A percentile compares a stretch with the other conserved stretches of the same genome.
Conservation (phyloP, 1,140 invertebrate genomes). For the Drosophila pectinifera region DNA sequence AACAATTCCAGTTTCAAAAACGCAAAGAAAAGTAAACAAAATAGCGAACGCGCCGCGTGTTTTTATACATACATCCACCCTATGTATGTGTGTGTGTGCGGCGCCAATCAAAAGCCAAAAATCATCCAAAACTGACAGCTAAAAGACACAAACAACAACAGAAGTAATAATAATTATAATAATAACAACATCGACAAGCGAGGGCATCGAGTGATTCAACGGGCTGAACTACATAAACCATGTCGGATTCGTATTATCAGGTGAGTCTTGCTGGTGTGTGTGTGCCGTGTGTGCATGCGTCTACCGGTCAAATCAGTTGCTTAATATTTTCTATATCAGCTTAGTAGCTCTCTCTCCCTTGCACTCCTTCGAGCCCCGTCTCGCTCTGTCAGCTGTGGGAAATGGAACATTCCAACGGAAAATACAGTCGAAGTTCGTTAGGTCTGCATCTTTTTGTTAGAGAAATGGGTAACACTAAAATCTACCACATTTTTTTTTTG, state of each 20-base stretch:
- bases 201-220: constrained; percentile 69
- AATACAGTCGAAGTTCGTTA: constrained; percentile 3
- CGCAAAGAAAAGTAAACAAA: constrained; percentile 57
- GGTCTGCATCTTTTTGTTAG: not conserved
- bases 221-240: constrained; percentile 61
- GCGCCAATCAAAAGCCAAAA: constrained; percentile 57
- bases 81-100: constrained; percentile 53
- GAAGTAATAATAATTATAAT: constrained; percentile 27
- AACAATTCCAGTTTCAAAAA: constrained; percentile 37
- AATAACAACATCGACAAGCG: constrained; percentile 37
- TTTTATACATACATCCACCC: constrained; percentile 28
- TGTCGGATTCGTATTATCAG: constrained; percentile 83
- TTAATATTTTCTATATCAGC: constrained; percentile 38
- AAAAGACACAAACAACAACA: constrained; percentile 39
- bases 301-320: constrained; percentile 12
- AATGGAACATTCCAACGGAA: constrained; percentile 22
- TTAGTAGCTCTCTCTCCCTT: not conserved
- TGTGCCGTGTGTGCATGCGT: constrained; percentile 1
- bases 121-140: constrained; percentile 41
- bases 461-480: not conserved
- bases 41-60: constrained; percentile 46
- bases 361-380: not conserved
- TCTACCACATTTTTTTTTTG: too few relatives aligned
- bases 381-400: constrained; percentile 5
- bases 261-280: constrained; percentile 43